phyloP scores from a whole-genome alignment of 2,888 invertebrate genomes.

The Criorhina ranunculi region DNA sequence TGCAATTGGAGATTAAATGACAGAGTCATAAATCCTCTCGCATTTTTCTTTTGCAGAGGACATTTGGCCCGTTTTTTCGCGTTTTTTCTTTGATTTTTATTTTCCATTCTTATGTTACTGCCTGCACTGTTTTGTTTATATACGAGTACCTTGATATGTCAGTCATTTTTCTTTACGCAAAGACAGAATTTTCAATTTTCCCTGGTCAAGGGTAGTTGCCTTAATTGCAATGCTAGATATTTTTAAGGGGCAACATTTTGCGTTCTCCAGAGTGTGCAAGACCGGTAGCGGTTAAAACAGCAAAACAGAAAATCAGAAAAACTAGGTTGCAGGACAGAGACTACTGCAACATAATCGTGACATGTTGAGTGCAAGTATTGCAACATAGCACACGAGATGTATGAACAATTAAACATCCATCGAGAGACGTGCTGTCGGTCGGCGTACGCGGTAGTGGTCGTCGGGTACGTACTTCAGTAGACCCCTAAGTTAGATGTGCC shows the following conservation, averaged over 20 bases:
- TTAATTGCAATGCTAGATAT: background rate
- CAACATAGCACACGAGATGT: conserved; percentile 55
- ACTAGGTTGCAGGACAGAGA: conserved; percentile 47
- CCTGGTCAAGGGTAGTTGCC: conserved; percentile 18
- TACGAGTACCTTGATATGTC: no score
- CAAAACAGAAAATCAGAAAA: conserved; percentile 17
- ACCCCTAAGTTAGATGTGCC: conserved; percentile 55
- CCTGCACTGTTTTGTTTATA: conserved; percentile 13
- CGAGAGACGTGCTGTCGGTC: conserved; percentile 48
- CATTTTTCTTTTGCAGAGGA: conserved; percentile 17
- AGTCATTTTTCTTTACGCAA: background rate
- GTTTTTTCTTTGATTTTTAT: background rate
- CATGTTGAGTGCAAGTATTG: conserved; percentile 68
- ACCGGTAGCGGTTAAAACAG: conserved; percentile 44
- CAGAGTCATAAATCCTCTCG: conserved; percentile 48
- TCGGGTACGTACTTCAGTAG: conserved; percentile 17
- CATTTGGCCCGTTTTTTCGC: conserved; percentile 8
- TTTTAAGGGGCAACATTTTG: conserved; percentile 28
- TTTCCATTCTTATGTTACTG: background rate
- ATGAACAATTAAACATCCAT: conserved; percentile 73
- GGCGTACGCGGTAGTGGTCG: conserved; percentile 17
- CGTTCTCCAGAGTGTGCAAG: conserved; percentile 23
- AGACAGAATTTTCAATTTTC: conserved; percentile 15
- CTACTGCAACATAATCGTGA: conserved; percentile 69
- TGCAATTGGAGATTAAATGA: conserved; percentile 44